phyloP scores from a whole-genome alignment of 2,797 vertebrate species.

The Pipistrellus pipistrellus region DNA sequence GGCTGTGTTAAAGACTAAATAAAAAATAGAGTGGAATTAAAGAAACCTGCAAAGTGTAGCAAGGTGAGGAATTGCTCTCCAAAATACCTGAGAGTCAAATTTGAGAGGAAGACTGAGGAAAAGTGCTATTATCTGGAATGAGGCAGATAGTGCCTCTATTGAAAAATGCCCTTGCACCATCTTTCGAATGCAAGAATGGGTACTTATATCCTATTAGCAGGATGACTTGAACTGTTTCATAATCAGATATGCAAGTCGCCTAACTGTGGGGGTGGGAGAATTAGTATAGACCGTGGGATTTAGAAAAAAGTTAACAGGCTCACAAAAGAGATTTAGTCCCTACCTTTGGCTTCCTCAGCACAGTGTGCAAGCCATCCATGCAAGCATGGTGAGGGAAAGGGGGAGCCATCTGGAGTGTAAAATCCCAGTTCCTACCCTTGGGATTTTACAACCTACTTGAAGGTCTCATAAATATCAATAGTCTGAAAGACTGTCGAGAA shows the following conservation, averaged over 20 bases:
- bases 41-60: neutral
- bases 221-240: slow-evolving; percentile 15
- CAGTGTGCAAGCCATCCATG: neutral
- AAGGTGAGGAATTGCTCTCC: neutral
- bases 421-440: neutral
- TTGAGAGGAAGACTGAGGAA: neutral
- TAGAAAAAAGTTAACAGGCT: neutral
- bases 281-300: neutral
- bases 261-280: neutral
- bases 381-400: neutral
- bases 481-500: slow-evolving; percentile 47
- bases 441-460: slow-evolving; percentile 1
- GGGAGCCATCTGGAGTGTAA: neutral
- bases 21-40: slow-evolving; percentile 1
- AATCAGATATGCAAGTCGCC: slow-evolving; percentile 42
- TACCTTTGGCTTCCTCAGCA: slow-evolving; percentile 24
- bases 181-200: slow-evolving; percentile 19
- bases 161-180: neutral
- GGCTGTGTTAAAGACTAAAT: neutral
- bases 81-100: slow-evolving; percentile 18
- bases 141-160: neutral
- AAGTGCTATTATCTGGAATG: neutral
- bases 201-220: slow-evolving; percentile 10
- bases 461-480: slow-evolving; percentile 49
- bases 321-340: neutral